These are phyloP conservation scores for Pogonomyrmex californicus DNA, from an alignment of 1,140 invertebrate genomes.

Conservation along the genomic window DNA sequence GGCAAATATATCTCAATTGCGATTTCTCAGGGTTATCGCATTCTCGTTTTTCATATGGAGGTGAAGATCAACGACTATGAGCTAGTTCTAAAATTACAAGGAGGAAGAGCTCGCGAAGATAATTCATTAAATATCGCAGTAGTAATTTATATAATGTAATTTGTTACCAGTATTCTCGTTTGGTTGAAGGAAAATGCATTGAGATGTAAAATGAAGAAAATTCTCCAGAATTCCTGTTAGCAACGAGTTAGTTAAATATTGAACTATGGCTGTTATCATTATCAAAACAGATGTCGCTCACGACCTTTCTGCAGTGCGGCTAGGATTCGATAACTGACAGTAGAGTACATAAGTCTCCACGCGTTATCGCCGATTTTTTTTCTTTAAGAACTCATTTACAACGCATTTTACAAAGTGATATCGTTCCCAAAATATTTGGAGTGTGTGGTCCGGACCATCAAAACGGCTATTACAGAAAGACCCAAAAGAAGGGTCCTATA, in stretches of 20 bases:
- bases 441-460: slow-evolving; percentile 40
- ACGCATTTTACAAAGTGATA: not conserved
- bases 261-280: not conserved
- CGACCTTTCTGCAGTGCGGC: too few species aligned
- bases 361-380: not conserved
- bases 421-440: slow-evolving; percentile 33
- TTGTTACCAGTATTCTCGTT: not conserved
- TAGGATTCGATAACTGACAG: not conserved
- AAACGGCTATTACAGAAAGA: not conserved
- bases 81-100: not conserved
- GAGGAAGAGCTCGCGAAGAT: not conserved
- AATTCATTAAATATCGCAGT: not conserved
- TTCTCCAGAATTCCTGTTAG: not conserved
- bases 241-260: not conserved
- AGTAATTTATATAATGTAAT: not conserved
- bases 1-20: slow-evolving; percentile 50
- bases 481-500: too few species aligned
- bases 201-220: not conserved
- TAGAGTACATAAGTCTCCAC: not conserved
- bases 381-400: slow-evolving; percentile 31
- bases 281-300: not conserved
- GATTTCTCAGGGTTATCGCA: slow-evolving; percentile 37
- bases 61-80: not conserved
- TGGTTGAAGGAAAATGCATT: not conserved
- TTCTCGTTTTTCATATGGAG: not conserved